Evolutionary conservation across 2,113 vertebrate genomes (phyloP), one percentile per base, ranked within the genome.

Genomic region (Nerophis lumbriciformis): DNA sequence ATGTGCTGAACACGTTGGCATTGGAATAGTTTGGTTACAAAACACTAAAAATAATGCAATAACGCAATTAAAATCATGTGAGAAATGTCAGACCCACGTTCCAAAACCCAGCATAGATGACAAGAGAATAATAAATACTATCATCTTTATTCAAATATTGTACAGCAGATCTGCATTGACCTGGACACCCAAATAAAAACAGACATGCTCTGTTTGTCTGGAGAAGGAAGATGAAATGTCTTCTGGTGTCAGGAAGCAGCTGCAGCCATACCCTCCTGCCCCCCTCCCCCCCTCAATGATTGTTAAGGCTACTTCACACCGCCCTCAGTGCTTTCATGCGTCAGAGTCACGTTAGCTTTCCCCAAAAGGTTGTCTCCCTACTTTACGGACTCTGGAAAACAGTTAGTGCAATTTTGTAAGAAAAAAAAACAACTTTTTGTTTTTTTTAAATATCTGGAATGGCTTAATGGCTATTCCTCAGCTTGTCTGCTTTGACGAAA

Each of bases 71-170:
- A 28, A 28, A 28, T 4, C 28, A 19, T 19, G 19, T 19, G 19
- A 19, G 19, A 19, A 19, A 19, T 19, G 19, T 19, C 2, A 19
- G 19, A 19, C 1, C 19, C 19, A 19, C 19, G 19, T 19, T 19
- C 28, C 28, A 28, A 28, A 28, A 28, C 3, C 28, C 4, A 45
- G 36, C 8, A 72, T 7, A 66, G 1, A 6, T 60, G 1, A 76
- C 66, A 75, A 36, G 38, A 59, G 60, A 54, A 47, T 84, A 83
- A 96, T 94, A 96, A 96, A 97, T 95, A 96, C 91, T 93, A 91
- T 92, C 90, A 79, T 85, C 77, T 90, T 96, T 96, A 96, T 96
- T 89, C 93, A 94, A 95, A 94, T 94, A 94, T 91, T 93, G 90
- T 93, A 94, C 93, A 95, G 85, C 84, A 91, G 90, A 89, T 88